These are phyloP conservation scores for Alces alces DNA, from an alignment of 2,113 vertebrate genomes.

Conservation along the genomic window DNA sequence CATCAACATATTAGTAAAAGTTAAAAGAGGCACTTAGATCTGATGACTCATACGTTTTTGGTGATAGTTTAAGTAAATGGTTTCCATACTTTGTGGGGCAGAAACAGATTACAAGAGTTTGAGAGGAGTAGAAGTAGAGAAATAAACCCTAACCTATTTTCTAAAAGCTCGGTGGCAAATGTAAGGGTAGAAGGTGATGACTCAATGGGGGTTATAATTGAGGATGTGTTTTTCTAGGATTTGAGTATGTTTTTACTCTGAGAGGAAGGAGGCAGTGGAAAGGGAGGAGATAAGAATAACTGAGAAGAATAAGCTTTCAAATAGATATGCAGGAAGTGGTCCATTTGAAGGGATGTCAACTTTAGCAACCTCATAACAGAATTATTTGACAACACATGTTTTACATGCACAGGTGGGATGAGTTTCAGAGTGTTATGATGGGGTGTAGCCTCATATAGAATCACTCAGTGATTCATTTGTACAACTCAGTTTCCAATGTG, in stretches of 20 bases:
- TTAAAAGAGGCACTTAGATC: not conserved
- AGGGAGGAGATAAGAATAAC: not conserved
- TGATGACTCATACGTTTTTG: not conserved
- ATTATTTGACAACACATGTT: not conserved
- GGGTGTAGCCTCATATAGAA: not conserved
- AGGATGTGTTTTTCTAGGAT: not conserved
- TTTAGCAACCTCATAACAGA: not conserved
- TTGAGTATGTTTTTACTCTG: not conserved
- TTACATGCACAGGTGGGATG: constrained; percentile 28
- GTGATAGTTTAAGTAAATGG: not conserved
- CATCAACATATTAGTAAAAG: not conserved
- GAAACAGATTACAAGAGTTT: not conserved
- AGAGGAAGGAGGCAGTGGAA: not conserved
- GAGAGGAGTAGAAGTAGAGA: not conserved
- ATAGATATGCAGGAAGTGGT: not conserved
- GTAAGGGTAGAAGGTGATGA: not conserved
- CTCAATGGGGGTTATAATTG: not conserved
- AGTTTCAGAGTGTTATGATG: not conserved
- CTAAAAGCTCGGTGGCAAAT: not conserved
- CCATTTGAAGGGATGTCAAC: not conserved
- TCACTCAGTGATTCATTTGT: constrained; percentile 9
- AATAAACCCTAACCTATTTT: not conserved
- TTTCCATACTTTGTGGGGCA: not conserved
- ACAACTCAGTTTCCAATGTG: not conserved
- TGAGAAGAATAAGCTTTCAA: not conserved